phyloP scores from a whole-genome alignment of 2,888 invertebrate genomes.

The Leptinotarsa rubiginosa region DNA sequence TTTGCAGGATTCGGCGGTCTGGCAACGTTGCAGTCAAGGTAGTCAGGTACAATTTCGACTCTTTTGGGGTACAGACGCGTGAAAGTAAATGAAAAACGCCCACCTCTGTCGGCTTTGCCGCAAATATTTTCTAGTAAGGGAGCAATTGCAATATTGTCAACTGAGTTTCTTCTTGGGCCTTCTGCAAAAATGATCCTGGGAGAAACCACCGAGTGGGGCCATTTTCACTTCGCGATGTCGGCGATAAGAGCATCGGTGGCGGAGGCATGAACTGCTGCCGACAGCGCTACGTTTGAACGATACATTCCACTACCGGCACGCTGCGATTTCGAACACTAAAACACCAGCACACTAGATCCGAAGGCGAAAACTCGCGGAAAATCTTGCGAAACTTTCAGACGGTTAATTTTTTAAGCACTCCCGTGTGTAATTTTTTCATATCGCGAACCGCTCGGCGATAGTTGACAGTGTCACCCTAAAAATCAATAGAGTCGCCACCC shows the following conservation, averaged over 20 bases:
- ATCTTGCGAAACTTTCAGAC: slow-evolving; percentile 30
- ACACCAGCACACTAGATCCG: slow-evolving; percentile 55
- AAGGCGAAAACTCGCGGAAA: slow-evolving; percentile 37
- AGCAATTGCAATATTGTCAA: slow-evolving; percentile 68
- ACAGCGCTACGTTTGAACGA: slow-evolving; percentile 58
- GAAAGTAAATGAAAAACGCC: slow-evolving; percentile 46
- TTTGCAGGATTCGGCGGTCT: too few species aligned
- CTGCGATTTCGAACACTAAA: slow-evolving; percentile 62
- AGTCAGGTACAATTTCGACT: not conserved
- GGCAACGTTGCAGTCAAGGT: not conserved
- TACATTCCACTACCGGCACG: slow-evolving; percentile 65
- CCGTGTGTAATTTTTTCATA: slow-evolving; percentile 66
- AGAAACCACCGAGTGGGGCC: slow-evolving; percentile 67
- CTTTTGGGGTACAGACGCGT: not conserved
- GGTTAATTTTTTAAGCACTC: slow-evolving; percentile 55
- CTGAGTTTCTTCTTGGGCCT: slow-evolving; percentile 70
- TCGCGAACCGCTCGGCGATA: slow-evolving; percentile 69
- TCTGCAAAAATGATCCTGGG: slow-evolving; percentile 68
- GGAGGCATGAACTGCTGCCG: slow-evolving; percentile 61
- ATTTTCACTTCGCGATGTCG: slow-evolving; percentile 68
- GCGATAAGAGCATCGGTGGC: slow-evolving; percentile 61
- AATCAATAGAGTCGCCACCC: slow-evolving; percentile 73
- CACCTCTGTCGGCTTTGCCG: slow-evolving; percentile 65
- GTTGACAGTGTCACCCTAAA: slow-evolving; percentile 77
- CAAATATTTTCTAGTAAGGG: slow-evolving; percentile 61